Evolutionary conservation across 2,113 vertebrate species (phyloP), one percentile per base, ranked within the genome.

Genomic region (Gymnocephalus cernua): DNA sequence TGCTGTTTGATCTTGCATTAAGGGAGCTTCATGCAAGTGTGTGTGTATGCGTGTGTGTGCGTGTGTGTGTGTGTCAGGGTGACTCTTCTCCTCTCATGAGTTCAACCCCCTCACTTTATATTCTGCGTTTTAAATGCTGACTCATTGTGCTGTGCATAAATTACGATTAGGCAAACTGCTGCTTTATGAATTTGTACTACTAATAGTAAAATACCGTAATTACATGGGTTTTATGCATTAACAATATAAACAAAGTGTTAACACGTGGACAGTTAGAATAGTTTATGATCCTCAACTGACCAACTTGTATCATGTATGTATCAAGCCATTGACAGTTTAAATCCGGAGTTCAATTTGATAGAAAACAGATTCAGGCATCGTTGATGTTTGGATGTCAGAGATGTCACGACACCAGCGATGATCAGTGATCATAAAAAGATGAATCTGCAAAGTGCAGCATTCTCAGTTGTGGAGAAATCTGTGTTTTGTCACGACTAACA

Each of bases 121-220:
- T 62, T 72, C 23, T 47, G 19, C 47, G 45, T 51, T 51, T 47
- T 51, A 38, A 64, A 66, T 44, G 75, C 73, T 75, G 74, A 87
- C 56, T 90, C 74, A 76, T 25, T 48, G 35, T 65, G 56, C 56
- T 61, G 56, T 78, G 47, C 35, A 85, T 71, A 71, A 35, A 74
- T 73, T 50, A 54, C 48, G 59, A 81, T 48, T 38, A 16, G 18
- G 54, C 69, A 80, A 23, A 70, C 18, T 50, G 29, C 47, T 54
- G n/a, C 38, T 14, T 77, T n/a, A 72, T 32, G 13, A 61, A 51
- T 23, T 35, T 57, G 41, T 27, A 41, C 9, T 38, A 10, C 38
- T 41, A 41, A 41, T 4, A 1, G 1, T 41, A 41, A 61, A 41
- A 58, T 21, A 5, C 3, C 6, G 9, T 27, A 57, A 57, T 38